Evolutionary conservation across 2,888 invertebrate genomes (phyloP).

Genomic region (Meiosimyza decipiens): DNA sequence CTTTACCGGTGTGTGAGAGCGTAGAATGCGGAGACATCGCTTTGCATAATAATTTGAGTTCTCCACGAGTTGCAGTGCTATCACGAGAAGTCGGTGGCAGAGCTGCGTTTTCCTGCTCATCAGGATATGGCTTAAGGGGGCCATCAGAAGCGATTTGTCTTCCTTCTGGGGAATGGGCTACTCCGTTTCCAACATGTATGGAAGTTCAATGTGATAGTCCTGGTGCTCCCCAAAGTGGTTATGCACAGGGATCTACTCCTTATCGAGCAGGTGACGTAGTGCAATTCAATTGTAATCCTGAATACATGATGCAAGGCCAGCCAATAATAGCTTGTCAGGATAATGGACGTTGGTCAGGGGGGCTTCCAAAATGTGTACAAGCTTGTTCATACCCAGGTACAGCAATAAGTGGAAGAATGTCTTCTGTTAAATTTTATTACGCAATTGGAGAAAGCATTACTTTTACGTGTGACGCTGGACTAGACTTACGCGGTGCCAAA

Average conservation of each 20-base stretch:
- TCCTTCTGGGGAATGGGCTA: constrained; percentile 83
- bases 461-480: constrained; percentile 84
- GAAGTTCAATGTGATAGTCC: constrained; percentile 85
- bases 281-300: constrained; percentile 88
- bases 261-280: constrained; percentile 87
- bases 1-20: constrained; percentile 86
- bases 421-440: constrained; percentile 88
- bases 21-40: constrained; percentile 85
- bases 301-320: constrained; percentile 89
- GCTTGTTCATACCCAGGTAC: constrained; percentile 90
- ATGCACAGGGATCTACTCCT: constrained; percentile 80
- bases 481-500: constrained; percentile 79
- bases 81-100: constrained; percentile 84
- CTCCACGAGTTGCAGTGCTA: constrained; percentile 78
- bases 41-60: constrained; percentile 70
- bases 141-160: constrained; percentile 80
- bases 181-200: constrained; percentile 80
- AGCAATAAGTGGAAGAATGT: constrained; percentile 86
- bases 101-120: constrained; percentile 82
- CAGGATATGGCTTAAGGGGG: constrained; percentile 81
- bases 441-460: constrained; percentile 86
- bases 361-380: constrained; percentile 86
- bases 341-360: constrained; percentile 86
- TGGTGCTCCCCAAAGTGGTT: constrained; percentile 80
- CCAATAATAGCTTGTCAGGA: constrained; percentile 92